phyloP scores from a whole-genome alignment of 1,140 invertebrate species.

The Pissodes strobi region DNA sequence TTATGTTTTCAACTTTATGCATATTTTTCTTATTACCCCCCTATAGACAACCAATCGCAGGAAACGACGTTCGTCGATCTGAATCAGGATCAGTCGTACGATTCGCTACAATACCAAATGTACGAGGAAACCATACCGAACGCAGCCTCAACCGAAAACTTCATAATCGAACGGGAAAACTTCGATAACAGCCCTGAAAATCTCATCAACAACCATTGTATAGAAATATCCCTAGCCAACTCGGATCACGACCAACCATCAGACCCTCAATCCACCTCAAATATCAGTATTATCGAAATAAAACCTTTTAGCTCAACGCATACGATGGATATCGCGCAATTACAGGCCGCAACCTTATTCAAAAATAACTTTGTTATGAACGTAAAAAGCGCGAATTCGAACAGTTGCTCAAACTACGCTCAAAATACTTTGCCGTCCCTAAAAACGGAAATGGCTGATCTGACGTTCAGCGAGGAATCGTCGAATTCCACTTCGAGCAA shows the following conservation, averaged over 20 bases:
- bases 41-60: constrained; percentile 23
- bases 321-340: background rate
- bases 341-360: background rate
- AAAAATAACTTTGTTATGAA: constrained; percentile 6
- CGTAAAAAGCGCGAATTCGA: background rate
- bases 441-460: constrained; percentile 2
- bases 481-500: background rate
- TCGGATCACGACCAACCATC: background rate
- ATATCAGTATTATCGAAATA: constrained; percentile 28
- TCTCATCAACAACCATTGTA: constrained; percentile 12
- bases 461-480: constrained; percentile 3
- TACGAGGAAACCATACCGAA: constrained; percentile 17
- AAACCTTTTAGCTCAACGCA: constrained; percentile 5
- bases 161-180: constrained; percentile 20
- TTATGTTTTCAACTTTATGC: no score
- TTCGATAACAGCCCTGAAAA: constrained; percentile 16
- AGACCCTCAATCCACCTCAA: background rate
- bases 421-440: no score
- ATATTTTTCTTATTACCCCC: no score
- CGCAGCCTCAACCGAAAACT: constrained; percentile 16
- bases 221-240: constrained; percentile 13
- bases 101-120: constrained; percentile 37
- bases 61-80: constrained; percentile 27
- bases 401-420: background rate
- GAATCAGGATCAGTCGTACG: constrained; percentile 41